Evolutionary conservation across 2,888 invertebrate species (phyloP).

Genomic region (Crepidodera aurea): DNA sequence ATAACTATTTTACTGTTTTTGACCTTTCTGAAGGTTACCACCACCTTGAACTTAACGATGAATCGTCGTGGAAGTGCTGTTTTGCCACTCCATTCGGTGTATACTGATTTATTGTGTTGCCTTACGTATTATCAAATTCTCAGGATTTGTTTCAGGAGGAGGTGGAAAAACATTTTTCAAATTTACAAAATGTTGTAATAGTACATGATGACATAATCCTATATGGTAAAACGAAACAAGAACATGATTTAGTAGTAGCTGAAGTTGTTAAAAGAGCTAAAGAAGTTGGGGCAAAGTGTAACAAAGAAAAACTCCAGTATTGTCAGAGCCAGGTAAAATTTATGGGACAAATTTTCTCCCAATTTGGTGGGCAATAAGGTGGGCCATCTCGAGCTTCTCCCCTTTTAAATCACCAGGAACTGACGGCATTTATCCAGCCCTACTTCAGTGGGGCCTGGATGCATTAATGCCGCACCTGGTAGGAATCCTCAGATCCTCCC

Average conservation of each 20-base stretch:
- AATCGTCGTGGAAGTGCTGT: slow-evolving; percentile 41
- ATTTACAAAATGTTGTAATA: slow-evolving; percentile 31
- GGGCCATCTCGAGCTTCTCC: no score
- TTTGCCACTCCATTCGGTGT: slow-evolving; percentile 37
- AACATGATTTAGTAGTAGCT: slow-evolving; percentile 36
- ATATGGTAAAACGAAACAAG: slow-evolving; percentile 23
- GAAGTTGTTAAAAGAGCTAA: slow-evolving; percentile 32
- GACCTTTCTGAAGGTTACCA: slow-evolving; percentile 38
- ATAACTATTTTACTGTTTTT: slow-evolving; percentile 31
- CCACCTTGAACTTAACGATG: slow-evolving; percentile 31
- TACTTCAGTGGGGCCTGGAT: no score
- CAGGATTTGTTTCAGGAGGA: slow-evolving; percentile 40
- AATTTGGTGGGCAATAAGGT: no score
- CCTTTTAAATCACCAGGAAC: no score
- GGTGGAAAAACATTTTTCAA: slow-evolving; percentile 37
- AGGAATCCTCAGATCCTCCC: no score
- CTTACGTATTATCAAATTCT: slow-evolving; percentile 41
- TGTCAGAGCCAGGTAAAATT: slow-evolving; percentile 32
- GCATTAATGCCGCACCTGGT: no score
- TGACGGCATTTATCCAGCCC: no score
- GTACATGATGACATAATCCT: slow-evolving; percentile 40
- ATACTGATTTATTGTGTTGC: slow-evolving; percentile 32
- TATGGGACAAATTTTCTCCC: slow-evolving; percentile 18
- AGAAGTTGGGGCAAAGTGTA: slow-evolving; percentile 35
- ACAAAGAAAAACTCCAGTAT: slow-evolving; percentile 40